phyloP scores from a whole-genome alignment of 2,888 invertebrate genomes.

The Cheilosia grossa region DNA sequence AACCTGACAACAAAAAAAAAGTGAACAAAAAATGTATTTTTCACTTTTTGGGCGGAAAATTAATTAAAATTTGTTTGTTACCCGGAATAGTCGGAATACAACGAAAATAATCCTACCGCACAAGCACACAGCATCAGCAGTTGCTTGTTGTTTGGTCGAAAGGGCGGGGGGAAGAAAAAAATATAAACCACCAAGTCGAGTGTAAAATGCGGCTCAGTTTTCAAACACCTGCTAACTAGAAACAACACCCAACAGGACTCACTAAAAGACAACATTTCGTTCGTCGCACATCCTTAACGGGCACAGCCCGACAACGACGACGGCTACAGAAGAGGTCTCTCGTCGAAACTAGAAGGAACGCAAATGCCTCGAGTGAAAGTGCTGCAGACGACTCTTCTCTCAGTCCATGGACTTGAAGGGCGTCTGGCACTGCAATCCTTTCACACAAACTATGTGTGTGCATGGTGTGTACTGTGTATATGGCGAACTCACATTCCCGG shows the following conservation, averaged over 20 bases:
- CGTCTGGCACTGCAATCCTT: slow-evolving; percentile 63
- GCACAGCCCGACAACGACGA: not conserved
- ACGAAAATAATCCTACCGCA: slow-evolving; percentile 69
- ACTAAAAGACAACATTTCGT: slow-evolving; percentile 50
- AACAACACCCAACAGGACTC: slow-evolving; percentile 48
- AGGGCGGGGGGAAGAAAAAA: no score
- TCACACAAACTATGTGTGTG: slow-evolving; percentile 42
- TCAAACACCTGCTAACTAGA: slow-evolving; percentile 66
- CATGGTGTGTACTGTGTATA: slow-evolving; percentile 5
- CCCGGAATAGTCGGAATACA: slow-evolving; percentile 27
- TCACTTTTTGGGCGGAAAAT: slow-evolving; percentile 65
- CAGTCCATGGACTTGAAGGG: slow-evolving; percentile 26
- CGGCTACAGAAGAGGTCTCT: slow-evolving; percentile 33
- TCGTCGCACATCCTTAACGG: slow-evolving; percentile 14
- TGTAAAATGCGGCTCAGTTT: slow-evolving; percentile 67
- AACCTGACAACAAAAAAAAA: slow-evolving; percentile 6
- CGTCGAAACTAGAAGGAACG: slow-evolving; percentile 44
- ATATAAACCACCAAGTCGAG: slow-evolving; percentile 31
- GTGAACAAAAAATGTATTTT: slow-evolving; percentile 14
- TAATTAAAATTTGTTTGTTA: slow-evolving; percentile 75
- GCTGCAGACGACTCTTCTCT: slow-evolving; percentile 39
- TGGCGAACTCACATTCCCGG: slow-evolving; percentile 38
- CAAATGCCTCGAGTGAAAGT: slow-evolving; percentile 65
- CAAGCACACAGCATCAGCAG: slow-evolving; percentile 26
- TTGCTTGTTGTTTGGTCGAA: not conserved